Evolutionary conservation across 2,888 invertebrate species (phyloP).

Genomic region (Drosophila monieri): DNA sequence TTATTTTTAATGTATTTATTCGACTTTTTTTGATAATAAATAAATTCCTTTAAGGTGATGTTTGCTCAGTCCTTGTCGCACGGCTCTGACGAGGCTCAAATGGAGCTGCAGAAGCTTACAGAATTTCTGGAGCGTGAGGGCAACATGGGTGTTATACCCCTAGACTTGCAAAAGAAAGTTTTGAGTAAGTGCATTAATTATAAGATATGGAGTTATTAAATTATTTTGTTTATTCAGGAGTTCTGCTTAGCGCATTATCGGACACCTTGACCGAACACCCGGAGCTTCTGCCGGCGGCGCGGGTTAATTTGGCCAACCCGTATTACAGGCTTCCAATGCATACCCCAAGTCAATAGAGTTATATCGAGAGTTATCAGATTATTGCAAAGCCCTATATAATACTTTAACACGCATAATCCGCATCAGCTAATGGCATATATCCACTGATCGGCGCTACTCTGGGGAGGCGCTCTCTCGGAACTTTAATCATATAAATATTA

Average conservation of each 20-base stretch:
- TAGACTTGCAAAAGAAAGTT: slow-evolving; percentile 90
- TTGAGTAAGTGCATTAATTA: slow-evolving; percentile 86
- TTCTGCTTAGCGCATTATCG: slow-evolving; percentile 90
- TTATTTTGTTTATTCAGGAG: slow-evolving; percentile 85
- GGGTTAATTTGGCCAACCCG: slow-evolving; percentile 85
- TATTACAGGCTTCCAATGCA: slow-evolving; percentile 81
- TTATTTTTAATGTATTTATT: neutral
- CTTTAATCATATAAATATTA: slow-evolving; percentile 1
- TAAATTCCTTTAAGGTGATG: slow-evolving; percentile 86
- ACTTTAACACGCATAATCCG: slow-evolving; percentile 47
- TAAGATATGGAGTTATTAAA: neutral
- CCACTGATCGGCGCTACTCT: slow-evolving; percentile 43
- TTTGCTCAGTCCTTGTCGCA: slow-evolving; percentile 90
- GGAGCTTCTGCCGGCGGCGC: slow-evolving; percentile 86
- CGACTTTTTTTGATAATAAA: neutral
- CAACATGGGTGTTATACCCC: slow-evolving; percentile 89
- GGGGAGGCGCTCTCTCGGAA: slow-evolving; percentile 70
- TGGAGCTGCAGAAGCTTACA: slow-evolving; percentile 90
- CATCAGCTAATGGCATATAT: slow-evolving; percentile 40
- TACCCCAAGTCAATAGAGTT: slow-evolving; percentile 59
- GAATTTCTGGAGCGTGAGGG: slow-evolving; percentile 90
- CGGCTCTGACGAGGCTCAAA: slow-evolving; percentile 89
- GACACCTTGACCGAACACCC: slow-evolving; percentile 90
- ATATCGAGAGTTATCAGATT: slow-evolving; percentile 51
- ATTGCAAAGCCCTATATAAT: slow-evolving; percentile 43